Base-by-base conservation (phyloP, 2,888 invertebrate species). In the Caenorhabditis sulstoni region DNA sequence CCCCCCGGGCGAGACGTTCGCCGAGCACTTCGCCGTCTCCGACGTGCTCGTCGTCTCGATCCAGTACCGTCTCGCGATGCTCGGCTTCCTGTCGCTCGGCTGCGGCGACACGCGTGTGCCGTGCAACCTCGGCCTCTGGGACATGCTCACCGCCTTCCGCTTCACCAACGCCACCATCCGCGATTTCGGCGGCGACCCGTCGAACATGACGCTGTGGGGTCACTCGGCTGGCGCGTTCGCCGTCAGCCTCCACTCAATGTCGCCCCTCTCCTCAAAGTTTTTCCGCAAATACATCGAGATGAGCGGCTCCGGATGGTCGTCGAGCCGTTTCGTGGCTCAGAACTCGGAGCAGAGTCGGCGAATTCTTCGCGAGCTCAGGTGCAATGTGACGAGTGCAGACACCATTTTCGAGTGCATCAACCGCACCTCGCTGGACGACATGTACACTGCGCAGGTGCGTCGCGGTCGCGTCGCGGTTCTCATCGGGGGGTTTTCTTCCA, bases 61-160 rank as follows among this genome's bases (percentile, higher is more conserved):
- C 16, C 79, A 79, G 52, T 79, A 79, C 45, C 66, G 79, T n/a
- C 66, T 79, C 3, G 73, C 61, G 12, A 49, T 58, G 50, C 50
- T 50, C 18, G 79, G 79, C 23, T 79, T 79, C 20, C 67, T 79
- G 9, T 58, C 67, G 5, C 62, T 73, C 37, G 73, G 73, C 44
- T 79, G 79, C 53, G 55, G 57, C 0, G 49, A 55, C 14, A 47
- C 70, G 0, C 20, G 53, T 1, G 57, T 78, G 49, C 73, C 79
- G 3, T 79, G 79, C n/a, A 79, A 79, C 29, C 22, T 79, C 1
- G 79, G 79, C 8, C 57, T 79, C n/a, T 79, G 73, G 73, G 79
- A 79, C 57, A 57, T 50, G 65, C 52, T 66, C n/a, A 65, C 65
- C 12, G 66, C 79, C 7, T 73, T 79, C 49, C n/a, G 52, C 16